Percentiles rank a stretch among this genome's conserved stretches.
phyloP scores from a whole-genome alignment of 1,140 invertebrate genomes.

The Schlechtendalia chinensis region DNA sequence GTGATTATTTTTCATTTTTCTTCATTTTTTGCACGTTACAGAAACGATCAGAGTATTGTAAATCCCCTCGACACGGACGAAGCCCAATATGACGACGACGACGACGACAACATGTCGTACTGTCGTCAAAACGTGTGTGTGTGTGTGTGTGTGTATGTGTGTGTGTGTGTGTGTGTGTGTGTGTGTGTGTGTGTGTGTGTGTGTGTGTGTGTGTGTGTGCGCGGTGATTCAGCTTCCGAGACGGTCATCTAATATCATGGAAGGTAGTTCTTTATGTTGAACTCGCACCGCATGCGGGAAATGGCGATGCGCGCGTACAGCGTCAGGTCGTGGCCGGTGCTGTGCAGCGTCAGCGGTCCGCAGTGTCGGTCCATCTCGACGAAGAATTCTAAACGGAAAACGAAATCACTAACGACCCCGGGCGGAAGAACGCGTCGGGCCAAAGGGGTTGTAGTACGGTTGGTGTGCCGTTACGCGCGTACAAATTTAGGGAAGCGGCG shows the following conservation, averaged over 20 bases:
- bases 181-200: no score
- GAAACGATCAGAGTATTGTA: neutral
- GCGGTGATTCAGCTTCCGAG: conserved; percentile 25
- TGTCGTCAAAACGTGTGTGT: no score
- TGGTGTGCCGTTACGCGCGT: no score
- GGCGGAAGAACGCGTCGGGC: no score
- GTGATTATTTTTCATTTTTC: no score
- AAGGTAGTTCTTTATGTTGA: conserved; percentile 44
- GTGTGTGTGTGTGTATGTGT: no score
- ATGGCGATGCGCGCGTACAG: conserved; percentile 73
- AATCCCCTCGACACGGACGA: conserved; percentile 12
- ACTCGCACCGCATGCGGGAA: conserved; percentile 44
- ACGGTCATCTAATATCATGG: conserved; percentile 41
- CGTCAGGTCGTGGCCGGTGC: conserved; percentile 71
- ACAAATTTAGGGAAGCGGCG: no score
- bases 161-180: no score
- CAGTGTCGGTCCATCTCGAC: conserved; percentile 70
- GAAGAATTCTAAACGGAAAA: conserved; percentile 68
- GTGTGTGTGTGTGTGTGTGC: neutral
- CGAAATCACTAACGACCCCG: no score
- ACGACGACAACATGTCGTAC: conserved; percentile 1
- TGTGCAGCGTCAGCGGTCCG: conserved; percentile 73
- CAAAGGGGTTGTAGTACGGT: no score
- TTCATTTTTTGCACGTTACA: no score
- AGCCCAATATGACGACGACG: conserved; percentile 23